Conservation (phyloP, 2,113 vertebrate genomes). For the Hystrix cristata region DNA sequence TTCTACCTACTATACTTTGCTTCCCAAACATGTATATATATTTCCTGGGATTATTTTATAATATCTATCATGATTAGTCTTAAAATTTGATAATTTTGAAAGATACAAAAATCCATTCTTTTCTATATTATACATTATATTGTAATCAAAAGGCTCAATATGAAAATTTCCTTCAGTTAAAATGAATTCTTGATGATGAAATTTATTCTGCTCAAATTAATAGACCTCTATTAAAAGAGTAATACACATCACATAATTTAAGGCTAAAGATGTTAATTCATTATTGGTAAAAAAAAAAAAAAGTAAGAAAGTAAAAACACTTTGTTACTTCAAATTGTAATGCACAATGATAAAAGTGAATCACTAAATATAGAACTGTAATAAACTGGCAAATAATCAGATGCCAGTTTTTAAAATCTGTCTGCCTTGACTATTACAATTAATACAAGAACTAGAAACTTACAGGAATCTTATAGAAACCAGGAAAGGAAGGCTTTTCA, state of each 20-base stretch:
- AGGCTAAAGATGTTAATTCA: not conserved
- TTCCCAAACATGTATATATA: not conserved
- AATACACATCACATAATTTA: accelerated
- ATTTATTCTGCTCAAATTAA: conserved; percentile 12
- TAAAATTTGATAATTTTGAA: not conserved
- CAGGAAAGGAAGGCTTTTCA: conserved; percentile 8
- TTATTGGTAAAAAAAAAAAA: conserved; percentile 44
- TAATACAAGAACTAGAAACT: not conserved
- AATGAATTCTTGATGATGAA: not conserved
- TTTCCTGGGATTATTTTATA: not conserved
- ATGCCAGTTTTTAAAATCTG: not conserved
- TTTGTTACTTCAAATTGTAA: conserved; percentile 31
- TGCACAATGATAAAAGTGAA: not conserved
- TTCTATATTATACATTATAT: not conserved
- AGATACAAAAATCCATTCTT: not conserved
- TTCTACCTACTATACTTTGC: not conserved
- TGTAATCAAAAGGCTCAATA: not conserved
- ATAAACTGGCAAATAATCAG: conserved; percentile 37
- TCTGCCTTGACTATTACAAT: not conserved
- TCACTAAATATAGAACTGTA: conserved; percentile 62
- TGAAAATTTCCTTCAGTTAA: not conserved
- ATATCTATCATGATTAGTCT: not conserved
- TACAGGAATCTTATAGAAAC: conserved; percentile 56
- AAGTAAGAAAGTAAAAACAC: conserved; percentile 8
- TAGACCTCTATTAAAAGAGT: conserved; percentile 16